Evolutionary conservation across 1,140 invertebrate genomes (phyloP), one percentile per base, ranked within the genome.

Genomic region (Drosophila dunni): DNA sequence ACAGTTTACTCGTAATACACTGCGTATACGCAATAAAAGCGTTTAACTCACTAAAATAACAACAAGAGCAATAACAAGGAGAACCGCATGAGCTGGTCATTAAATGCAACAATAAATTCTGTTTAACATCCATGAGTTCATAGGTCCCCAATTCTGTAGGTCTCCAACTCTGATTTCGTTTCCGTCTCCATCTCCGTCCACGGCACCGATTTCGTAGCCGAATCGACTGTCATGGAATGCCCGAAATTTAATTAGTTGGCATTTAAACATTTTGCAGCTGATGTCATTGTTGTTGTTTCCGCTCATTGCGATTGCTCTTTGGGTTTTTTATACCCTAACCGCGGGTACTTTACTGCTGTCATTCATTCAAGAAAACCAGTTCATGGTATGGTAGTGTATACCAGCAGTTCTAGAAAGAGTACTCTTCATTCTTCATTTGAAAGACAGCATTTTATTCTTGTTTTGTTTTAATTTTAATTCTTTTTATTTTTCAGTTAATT

Each of bases 401-500:
- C n/a, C 36, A 53, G 9, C n/a, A 15, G 11, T 13, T 8, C 24
- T 53, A 3, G 11, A 7, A 53, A 53, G 50, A n/a, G 50, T 17
- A 17, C 36, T 36, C 15, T 34, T 7, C 40, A 8, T n/a, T 64
- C 36, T 46, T n/a, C 63, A 38, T 73, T 68, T n/a, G 3, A 4
- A 1, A 8, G 2, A 8, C 8, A 1, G 8, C 11, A 0, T 65
- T 56, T 54, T 60, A 51, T 62, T 68, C 58, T 62, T 80, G 15
- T 33, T 61, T 46, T 58, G 36, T 33, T 64, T 56, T 69, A 33
- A 33, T 58, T 45, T 65, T 46, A 29, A 15, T 78, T 66, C 61
- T 53, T 81, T 86, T 88, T 88, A 66, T 88, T 88, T 88, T 88
- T 78, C 83, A 88, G 83, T 88, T 88, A 88, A 88, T 88, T 88